Conservation (phyloP, 1,140 invertebrate genomes). For the Ceratitis capitata region DNA sequence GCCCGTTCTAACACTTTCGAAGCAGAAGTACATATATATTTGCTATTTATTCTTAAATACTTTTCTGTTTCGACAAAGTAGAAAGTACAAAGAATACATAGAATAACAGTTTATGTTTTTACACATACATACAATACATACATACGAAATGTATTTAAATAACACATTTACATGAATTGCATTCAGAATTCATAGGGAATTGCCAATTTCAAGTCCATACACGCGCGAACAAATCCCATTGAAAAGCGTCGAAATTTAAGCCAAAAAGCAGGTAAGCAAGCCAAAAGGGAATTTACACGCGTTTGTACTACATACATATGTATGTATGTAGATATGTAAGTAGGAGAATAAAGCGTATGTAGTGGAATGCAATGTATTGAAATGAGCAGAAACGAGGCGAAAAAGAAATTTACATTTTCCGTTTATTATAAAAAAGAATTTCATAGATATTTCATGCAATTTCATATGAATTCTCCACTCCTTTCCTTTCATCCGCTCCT, state of each 20-base stretch:
- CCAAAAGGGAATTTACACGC: neutral
- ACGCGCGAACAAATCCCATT: neutral
- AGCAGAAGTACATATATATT: neutral
- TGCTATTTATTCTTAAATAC: neutral
- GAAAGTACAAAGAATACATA: neutral
- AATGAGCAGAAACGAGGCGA: constrained; percentile 2
- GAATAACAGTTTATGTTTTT: neutral
- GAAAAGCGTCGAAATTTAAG: constrained; percentile 3
- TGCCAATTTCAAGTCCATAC: constrained; percentile 1
- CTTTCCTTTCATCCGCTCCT: neutral
- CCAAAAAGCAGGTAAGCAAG: neutral
- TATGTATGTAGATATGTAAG: too few relatives aligned
- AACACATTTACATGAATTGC: neutral
- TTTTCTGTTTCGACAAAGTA: neutral
- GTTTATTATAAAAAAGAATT: constrained; percentile 35
- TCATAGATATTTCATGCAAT: constrained; percentile 38
- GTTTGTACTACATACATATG: too few relatives aligned
- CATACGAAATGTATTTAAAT: neutral
- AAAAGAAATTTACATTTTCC: constrained; percentile 28
- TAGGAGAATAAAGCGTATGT: too few relatives aligned
- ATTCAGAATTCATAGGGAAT: constrained; percentile 12
- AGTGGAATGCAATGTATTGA: neutral
- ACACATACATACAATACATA: neutral
- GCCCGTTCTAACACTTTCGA: too few relatives aligned
- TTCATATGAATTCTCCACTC: neutral